phyloP scores from a whole-genome alignment of 2,888 invertebrate genomes.

The Helleia helle region DNA sequence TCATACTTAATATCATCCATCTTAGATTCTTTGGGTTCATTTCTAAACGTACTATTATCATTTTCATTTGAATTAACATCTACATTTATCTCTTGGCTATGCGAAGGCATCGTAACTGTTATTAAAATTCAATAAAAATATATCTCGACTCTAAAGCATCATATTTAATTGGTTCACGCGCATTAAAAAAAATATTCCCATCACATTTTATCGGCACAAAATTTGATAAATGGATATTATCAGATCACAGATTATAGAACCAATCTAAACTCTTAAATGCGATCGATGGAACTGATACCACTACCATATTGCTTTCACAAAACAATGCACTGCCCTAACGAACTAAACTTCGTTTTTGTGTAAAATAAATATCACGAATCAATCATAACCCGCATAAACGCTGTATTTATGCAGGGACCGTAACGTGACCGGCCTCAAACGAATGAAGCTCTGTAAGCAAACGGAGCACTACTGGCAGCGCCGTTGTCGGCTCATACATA shows the following conservation, averaged over 20 bases:
- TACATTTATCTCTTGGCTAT: conserved; percentile 55
- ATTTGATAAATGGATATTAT: conserved; percentile 34
- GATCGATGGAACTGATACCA: conserved; percentile 37
- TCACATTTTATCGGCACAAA: conserved; percentile 40
- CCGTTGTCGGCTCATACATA: conserved; percentile 52
- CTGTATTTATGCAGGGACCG: conserved; percentile 37
- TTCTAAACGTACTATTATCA: conserved; percentile 33
- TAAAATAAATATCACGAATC: conserved; percentile 37
- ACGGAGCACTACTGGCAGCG: conserved; percentile 49
- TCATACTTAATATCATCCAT: conserved; percentile 34
- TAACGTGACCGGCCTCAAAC: conserved; percentile 52
- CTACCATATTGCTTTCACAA: conserved; percentile 25
- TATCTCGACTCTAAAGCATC: conserved; percentile 9
- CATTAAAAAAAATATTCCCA: conserved; percentile 18
- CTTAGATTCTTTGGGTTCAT: conserved; percentile 37
- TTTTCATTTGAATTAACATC: conserved; percentile 54
- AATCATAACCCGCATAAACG: conserved; percentile 48
- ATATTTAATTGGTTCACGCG: conserved; percentile 10
- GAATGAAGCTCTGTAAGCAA: conserved; percentile 55
- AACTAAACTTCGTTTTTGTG: conserved; percentile 27
- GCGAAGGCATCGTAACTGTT: conserved; percentile 53
- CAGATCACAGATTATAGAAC: conserved; percentile 29
- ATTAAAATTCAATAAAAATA: conserved; percentile 12
- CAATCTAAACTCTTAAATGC: conserved; percentile 35
- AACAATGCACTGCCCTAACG: conserved; percentile 38